Base-by-base conservation (phyloP, 1,140 invertebrate genomes). In the Lamellibrachia luymesi region DNA sequence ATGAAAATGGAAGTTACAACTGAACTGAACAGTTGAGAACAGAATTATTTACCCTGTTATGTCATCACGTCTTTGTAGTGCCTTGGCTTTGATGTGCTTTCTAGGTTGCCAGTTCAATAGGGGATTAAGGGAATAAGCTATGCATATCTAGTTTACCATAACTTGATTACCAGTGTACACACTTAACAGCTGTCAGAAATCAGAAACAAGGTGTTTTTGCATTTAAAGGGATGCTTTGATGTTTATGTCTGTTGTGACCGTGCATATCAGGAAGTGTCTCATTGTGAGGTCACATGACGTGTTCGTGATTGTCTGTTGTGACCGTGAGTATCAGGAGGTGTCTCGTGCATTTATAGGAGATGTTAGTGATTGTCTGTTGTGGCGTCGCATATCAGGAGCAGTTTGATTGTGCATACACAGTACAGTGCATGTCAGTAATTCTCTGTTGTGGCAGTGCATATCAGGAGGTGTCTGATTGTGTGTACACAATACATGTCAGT, bases 301-400 rank as follows among this genome's bases (percentile, higher is more conserved):
- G 52, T 22, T 50, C 13, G n/a, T 50, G 90, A 93, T 80, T 90
- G 52, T 90, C 49, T 80, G 91, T 91, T 92, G 51, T 51, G 51
- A 92, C 52, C 89, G 49, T 90, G 49, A 10, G 64, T 27, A 56
- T 80, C 52, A 50, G 64, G 64, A 80, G 2, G 17, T 80, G 64
- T 22, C 17, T 80, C 13, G 56, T 89, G 50, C 80, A 27, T 93
- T 22, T 51, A 22, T 49, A 25, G 10, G 17, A 50, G 49, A 27
- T 50, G 2, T 50, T 49, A 22, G 52, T 52, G 49, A 50, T n/a
- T 50, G 6, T 91, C n/a, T n/a, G n/a, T 91, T 92, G 49, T 52
- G 27, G 17, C 17, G 2, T 4, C 27, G 38, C 6, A 13, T 91
- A 50, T 91, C 90, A 91, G 4, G 25, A 91, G 10, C 4, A 25